Percentiles rank a stretch among this genome's conserved stretches.
These are phyloP conservation scores for Pseudochromis fuscus DNA, from an alignment of 2,797 vertebrate species.

Conservation along the genomic window DNA sequence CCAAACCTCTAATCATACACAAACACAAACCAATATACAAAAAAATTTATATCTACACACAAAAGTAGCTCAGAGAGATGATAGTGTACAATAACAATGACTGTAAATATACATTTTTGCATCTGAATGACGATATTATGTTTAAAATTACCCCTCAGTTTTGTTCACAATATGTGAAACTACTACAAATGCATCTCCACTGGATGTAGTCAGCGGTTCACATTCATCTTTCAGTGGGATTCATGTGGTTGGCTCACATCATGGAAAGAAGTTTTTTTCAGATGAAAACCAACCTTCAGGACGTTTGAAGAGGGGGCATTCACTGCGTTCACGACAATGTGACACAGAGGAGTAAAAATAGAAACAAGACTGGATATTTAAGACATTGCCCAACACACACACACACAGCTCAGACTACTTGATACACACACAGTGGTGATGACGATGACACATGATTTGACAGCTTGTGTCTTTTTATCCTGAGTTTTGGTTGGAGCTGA, in stretches of 20 bases:
- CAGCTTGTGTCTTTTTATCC: neutral
- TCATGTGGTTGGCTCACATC: constrained; percentile 20
- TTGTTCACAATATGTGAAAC: neutral
- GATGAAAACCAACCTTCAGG: constrained; percentile 66
- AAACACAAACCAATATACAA: neutral
- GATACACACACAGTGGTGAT: constrained; percentile 12
- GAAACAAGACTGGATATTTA: constrained; percentile 71
- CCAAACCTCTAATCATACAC: neutral
- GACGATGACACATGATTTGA: constrained; percentile 12
- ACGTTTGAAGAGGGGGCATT: constrained; percentile 57
- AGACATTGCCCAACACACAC: constrained; percentile 48
- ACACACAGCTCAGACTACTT: constrained; percentile 32
- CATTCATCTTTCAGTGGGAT: neutral
- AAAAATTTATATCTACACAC: too few species aligned
- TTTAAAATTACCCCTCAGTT: neutral
- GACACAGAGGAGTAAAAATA: constrained; percentile 71
- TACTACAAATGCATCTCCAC: neutral
- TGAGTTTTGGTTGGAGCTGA: neutral
- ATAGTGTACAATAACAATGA: too few species aligned
- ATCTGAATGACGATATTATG: neutral
- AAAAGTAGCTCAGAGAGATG: too few species aligned
- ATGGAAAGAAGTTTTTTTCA: constrained; percentile 55
- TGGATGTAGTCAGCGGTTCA: neutral
- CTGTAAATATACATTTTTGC: too few species aligned
- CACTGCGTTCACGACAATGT: constrained; percentile 59